Conservation (phyloP, 2,888 invertebrate species). For the Pasiphila rectangulata region DNA sequence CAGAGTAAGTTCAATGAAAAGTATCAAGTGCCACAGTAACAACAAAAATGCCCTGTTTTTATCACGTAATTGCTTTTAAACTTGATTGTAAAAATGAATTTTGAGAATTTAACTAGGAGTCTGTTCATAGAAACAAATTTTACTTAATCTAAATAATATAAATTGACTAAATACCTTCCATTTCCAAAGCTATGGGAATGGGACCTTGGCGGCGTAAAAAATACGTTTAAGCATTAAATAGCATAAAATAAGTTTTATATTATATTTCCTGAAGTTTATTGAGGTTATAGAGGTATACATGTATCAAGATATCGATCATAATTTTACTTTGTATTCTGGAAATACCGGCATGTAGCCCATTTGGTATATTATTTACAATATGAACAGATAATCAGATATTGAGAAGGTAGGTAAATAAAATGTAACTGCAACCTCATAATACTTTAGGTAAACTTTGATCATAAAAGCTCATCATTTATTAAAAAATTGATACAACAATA, state of each 20-base stretch:
- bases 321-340: too few species aligned
- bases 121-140: slow-evolving; percentile 9
- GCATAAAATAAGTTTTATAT: slow-evolving; percentile 22
- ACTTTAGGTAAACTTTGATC: slow-evolving; percentile 6
- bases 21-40: too few species aligned
- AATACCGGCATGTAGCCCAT: too few species aligned
- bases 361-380: too few species aligned
- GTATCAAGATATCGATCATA: too few species aligned
- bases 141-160: slow-evolving; percentile 14
- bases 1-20: background rate
- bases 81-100: too few species aligned
- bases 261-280: slow-evolving; percentile 6
- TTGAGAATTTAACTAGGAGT: too few species aligned
- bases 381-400: too few species aligned
- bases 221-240: slow-evolving; percentile 47
- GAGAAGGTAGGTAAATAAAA: background rate
- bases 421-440: background rate
- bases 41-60: too few species aligned
- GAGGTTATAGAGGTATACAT: background rate
- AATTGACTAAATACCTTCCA: slow-evolving; percentile 71
- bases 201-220: slow-evolving; percentile 78
- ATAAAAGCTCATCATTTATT: too few species aligned
- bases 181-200: slow-evolving; percentile 81
- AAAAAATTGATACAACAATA: too few species aligned
- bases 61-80: too few species aligned